Base-by-base conservation (phyloP, 2,113 vertebrate genomes). In the Himantopus leucocephalus region DNA sequence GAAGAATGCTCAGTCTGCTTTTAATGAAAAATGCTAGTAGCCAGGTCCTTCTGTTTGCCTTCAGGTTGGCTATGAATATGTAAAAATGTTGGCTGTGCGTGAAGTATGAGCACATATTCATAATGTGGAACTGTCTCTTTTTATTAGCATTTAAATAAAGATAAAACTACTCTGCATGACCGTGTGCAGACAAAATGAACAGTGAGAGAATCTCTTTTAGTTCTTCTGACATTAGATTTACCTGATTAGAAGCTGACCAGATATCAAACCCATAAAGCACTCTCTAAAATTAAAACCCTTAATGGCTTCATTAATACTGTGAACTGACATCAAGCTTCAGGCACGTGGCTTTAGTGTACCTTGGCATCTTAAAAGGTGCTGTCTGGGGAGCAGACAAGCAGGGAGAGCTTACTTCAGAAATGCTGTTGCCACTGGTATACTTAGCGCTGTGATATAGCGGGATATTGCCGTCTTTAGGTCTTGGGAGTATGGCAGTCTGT, bases 131-230 rank as follows among this genome's bases (percentile, higher is more conserved):
- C 34, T 72, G 94, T 90, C 92, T 89, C 64, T 85, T 94, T 85
- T 91, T 91, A 96, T 97, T 97, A 97, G 78, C 32, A 53, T 87
- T 92, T 95, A 92, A 95, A 87, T 95, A 90, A 95, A 90, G 83
- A 87, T 80, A 87, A 88, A 96, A 93, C 72, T 86, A 72, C 56
- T 14, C 47, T 93, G 77, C n/a, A 15, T 92, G 80, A 71, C 77
- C 26, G 39, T 34, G 24, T 60, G 64, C n/a, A 79, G 64, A 64
- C 59, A 91, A 92, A 91, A 32, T 20, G 39, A 84, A 41, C 23
- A n/a, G 50, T 67, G 59, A 53, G 48, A 64, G 59, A 79, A 39
- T 62, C 35, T 59, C 83, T 85, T 84, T n/a, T 81, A 78, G 20
- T 71, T 96, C 75, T 76, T 94, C 66, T 60, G 23, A 92, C 63